Base-by-base conservation (phyloP, 1,140 invertebrate species). In the Pissodes strobi region DNA sequence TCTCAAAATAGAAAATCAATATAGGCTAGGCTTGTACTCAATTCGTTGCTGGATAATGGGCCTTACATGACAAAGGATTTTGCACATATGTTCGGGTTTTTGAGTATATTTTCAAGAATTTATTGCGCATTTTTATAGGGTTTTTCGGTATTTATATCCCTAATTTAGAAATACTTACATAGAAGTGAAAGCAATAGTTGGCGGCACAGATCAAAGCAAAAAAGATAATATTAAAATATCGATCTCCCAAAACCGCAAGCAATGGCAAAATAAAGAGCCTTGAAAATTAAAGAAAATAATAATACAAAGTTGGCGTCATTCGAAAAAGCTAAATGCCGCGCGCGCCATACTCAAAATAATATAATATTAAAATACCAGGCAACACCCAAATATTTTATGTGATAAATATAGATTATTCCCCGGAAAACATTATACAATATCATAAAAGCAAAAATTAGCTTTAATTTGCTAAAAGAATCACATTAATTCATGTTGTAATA, bases 301-400 rank as follows among this genome's bases (percentile, higher is more conserved):
- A n/a, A n/a, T n/a, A n/a, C n/a, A n/a, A 43, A 21, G 8, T 25
- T 19, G 10, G 39, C 18, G 15, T 43, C 12, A 43, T 66, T 69
- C 64, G 52, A 69, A 64, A 49, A 46, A 67, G 25, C 6, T 5
- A 48, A 27, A 65, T 61, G 39, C 67, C 72, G 72, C 71, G 71
- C 69, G 72, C 72, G 72, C 72, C 72, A 72, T 72, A 67, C 71
- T 72, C 64, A 69, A 74, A 74, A 74, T 74, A 72, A 71, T 72
- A 73, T 61, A 71, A 74, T 70, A 74, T 72, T 74, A 73, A 74
- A 73, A 73, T 69, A 58, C 45, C 23, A 48, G 70, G 41, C 70
- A 65, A 73, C 73, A 74, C 73, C 71, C 71, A 69, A 74, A 72
- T 74, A 69, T 70, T 72, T 74, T 72, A 48, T 58, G 43, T 41